Percentiles rank a stretch among this genome's conserved stretches.
These are phyloP conservation scores for Lophius piscatorius DNA, from an alignment of 2,113 vertebrate species.

Conservation along the genomic window DNA sequence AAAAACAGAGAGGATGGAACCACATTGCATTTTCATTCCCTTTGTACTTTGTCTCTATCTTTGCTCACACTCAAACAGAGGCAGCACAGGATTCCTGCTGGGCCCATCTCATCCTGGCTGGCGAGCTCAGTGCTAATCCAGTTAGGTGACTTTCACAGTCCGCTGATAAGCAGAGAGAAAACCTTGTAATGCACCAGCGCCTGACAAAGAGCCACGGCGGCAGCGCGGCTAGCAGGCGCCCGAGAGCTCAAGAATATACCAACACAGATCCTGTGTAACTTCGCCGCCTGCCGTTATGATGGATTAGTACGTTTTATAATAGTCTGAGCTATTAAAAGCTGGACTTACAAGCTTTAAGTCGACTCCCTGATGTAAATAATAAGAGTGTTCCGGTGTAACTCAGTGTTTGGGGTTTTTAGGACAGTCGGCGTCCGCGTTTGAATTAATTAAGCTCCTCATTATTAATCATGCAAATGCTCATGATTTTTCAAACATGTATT, in stretches of 20 bases:
- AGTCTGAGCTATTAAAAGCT: slow-evolving; percentile 29
- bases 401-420: slow-evolving; percentile 53
- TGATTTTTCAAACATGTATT: slow-evolving; percentile 62
- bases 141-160: slow-evolving; percentile 83
- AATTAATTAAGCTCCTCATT: slow-evolving; percentile 58
- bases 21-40: slow-evolving; percentile 39
- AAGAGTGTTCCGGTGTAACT: slow-evolving; percentile 20
- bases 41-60: slow-evolving; percentile 47
- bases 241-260: slow-evolving; percentile 30
- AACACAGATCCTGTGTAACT: slow-evolving; percentile 35
- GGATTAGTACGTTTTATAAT: slow-evolving; percentile 31
- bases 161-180: slow-evolving; percentile 71
- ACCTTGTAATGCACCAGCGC: slow-evolving; percentile 70
- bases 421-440: slow-evolving; percentile 42
- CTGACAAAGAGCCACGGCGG: slow-evolving; percentile 65
- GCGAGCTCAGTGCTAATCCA: slow-evolving; percentile 74
- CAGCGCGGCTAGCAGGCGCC: slow-evolving; percentile 28
- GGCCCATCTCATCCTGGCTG: slow-evolving; percentile 63
- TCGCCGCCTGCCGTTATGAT: slow-evolving; percentile 8
- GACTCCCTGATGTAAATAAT: slow-evolving; percentile 42
- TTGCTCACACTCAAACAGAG: slow-evolving; percentile 26
- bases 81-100: slow-evolving; percentile 59
- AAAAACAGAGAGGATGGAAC: slow-evolving; percentile 40
- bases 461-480: slow-evolving; percentile 63
- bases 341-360: slow-evolving; percentile 9